Evolutionary conservation across 2,888 invertebrate genomes (phyloP).

Genomic region (Polydrusus tereticollis): DNA sequence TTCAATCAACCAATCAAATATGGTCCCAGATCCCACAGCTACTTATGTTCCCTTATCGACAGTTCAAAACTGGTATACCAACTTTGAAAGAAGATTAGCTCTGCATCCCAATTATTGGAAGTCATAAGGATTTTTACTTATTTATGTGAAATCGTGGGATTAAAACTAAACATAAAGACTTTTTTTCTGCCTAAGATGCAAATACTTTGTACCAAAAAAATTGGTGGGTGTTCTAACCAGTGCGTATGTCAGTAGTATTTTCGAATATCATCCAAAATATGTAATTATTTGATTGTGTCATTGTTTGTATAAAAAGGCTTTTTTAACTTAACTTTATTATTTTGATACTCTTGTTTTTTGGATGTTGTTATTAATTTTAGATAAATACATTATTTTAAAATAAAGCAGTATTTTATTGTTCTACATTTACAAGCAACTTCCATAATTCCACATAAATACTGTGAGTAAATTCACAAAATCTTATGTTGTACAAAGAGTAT

Average conservation of each 20-base stretch:
- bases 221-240: background rate
- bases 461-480: too few relatives aligned
- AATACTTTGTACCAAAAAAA: background rate
- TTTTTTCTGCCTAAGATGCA: background rate
- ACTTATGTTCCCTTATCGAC: slow-evolving; percentile 89
- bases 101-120: slow-evolving; percentile 97
- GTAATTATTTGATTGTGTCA: too few relatives aligned
- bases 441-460: too few relatives aligned
- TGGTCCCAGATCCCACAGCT: slow-evolving; percentile 83
- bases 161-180: background rate
- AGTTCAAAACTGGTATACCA: slow-evolving; percentile 94
- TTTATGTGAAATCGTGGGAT: background rate
- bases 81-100: slow-evolving; percentile 88
- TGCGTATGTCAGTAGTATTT: background rate
- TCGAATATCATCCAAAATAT: background rate
- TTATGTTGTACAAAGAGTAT: too few relatives aligned
- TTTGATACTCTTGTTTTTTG: background rate
- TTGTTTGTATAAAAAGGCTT: background rate
- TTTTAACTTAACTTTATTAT: background rate
- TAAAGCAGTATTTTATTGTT: background rate
- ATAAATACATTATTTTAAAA: slow-evolving; percentile 5
- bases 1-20: slow-evolving; percentile 83
- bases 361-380: background rate
- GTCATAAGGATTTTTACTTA: slow-evolving; percentile 56
- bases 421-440: background rate